These are phyloP conservation scores for Pterophyllum scalare DNA, from an alignment of 2,113 vertebrate species.

Conservation along the genomic window DNA sequence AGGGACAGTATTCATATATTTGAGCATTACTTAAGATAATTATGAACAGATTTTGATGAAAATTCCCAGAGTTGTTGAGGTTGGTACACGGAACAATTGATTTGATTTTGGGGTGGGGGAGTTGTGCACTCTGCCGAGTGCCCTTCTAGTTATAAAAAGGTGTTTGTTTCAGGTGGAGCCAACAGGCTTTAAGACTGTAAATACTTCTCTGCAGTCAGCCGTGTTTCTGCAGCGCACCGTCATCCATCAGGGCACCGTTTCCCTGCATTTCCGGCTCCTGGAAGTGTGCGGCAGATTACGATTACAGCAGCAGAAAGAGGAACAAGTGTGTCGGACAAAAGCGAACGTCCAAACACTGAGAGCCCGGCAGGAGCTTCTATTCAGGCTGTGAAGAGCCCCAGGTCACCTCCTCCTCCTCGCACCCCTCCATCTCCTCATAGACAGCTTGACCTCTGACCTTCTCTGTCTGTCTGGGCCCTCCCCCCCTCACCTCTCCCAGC, in stretches of 20 bases:
- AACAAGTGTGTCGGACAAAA: constrained; percentile 12
- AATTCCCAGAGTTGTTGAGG: too few relatives aligned
- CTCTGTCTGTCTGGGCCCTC: neutral
- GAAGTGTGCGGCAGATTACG: neutral
- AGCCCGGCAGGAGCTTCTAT: neutral
- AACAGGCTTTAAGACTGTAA: neutral
- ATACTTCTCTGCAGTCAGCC: neutral
- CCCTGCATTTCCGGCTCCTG: neutral
- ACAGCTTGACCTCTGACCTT: constrained; percentile 12
- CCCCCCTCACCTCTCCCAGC: neutral
- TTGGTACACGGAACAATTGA: too few relatives aligned
- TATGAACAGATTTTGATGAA: too few relatives aligned
- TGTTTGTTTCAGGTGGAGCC: neutral
- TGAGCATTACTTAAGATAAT: too few relatives aligned
- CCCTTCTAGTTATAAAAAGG: neutral
- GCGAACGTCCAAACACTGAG: neutral
- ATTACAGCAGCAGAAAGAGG: neutral
- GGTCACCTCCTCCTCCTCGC: neutral
- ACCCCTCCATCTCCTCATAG: constrained; percentile 6
- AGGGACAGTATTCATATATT: too few relatives aligned
- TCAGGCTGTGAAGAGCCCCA: neutral
- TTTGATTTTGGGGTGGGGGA: too few relatives aligned
- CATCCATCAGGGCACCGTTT: neutral
- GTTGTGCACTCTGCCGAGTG: too few relatives aligned
- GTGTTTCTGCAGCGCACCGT: neutral